Percentiles rank a stretch among this genome's conserved stretches.
phyloP scores from a whole-genome alignment of 2,797 vertebrate species.

The Enteromius radiatus region DNA sequence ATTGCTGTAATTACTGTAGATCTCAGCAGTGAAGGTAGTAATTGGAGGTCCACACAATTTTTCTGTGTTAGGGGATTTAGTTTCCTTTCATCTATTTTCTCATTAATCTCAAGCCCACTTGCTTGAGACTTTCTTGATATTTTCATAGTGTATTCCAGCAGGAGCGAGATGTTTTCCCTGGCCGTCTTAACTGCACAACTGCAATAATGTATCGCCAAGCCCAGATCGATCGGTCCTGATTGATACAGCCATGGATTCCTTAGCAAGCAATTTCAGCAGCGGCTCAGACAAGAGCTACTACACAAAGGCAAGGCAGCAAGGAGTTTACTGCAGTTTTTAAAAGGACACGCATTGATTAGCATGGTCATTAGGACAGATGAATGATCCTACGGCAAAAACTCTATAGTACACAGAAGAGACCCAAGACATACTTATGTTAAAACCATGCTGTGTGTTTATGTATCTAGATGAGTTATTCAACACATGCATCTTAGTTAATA shows the following conservation, averaged over 20 bases:
- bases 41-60: background rate
- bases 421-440: background rate
- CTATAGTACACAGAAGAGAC: constrained; percentile 8
- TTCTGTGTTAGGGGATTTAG: constrained; percentile 14
- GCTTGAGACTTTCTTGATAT: constrained; percentile 23
- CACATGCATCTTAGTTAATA: background rate
- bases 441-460: background rate
- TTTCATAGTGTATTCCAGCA: constrained; percentile 2
- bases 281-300: constrained; percentile 16
- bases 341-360: constrained; percentile 55
- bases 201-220: constrained; percentile 50
- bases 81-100: constrained; percentile 21
- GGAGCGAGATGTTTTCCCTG: constrained; percentile 6
- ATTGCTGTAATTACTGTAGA: constrained; percentile 30
- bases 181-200: constrained; percentile 42
- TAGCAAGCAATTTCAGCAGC: constrained; percentile 58
- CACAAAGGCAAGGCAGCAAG: constrained; percentile 34
- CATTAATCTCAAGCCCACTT: constrained; percentile 29
- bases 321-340: constrained; percentile 49
- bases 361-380: constrained; percentile 55
- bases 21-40: constrained; percentile 14
- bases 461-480: background rate
- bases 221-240: constrained; percentile 58
- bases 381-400: constrained; percentile 35
- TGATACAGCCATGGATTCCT: constrained; percentile 56